Conservation (phyloP, 2,113 vertebrate genomes). For the Heterochromis multidens region DNA sequence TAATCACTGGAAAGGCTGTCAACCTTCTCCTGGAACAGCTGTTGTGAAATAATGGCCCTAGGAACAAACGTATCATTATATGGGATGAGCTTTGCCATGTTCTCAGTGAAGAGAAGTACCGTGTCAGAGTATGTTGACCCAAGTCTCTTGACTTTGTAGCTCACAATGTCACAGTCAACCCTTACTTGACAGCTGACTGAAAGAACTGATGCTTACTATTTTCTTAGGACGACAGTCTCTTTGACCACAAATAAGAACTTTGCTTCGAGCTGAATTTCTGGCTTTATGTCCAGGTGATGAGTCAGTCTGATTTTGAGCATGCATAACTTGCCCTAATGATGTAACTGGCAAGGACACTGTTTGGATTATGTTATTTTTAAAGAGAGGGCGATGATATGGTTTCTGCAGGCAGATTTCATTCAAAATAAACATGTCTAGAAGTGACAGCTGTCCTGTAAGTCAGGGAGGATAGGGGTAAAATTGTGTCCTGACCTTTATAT, state of each 20-base stretch:
- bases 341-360: neutral
- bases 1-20: neutral
- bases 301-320: neutral
- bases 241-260: neutral
- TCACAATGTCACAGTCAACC: neutral
- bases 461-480: neutral
- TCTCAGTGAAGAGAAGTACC: neutral
- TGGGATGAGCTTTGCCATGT: neutral
- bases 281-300: conserved; percentile 13
- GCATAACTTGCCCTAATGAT: neutral
- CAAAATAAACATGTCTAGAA: conserved; percentile 2
- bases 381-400: conserved; percentile 7
- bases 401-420: conserved; percentile 19
- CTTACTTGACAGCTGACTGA: neutral
- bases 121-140: neutral
- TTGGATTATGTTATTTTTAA: conserved; percentile 18
- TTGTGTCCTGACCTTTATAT: conserved; percentile 8
- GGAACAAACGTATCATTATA: neutral
- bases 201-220: neutral
- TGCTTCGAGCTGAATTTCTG: neutral
- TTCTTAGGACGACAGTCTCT: neutral
- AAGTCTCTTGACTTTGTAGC: neutral
- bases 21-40: neutral
- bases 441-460: conserved; percentile 42
- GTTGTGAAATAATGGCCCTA: neutral